phyloP scores from a whole-genome alignment of 2,888 invertebrate genomes.

The Philereme vetulata region DNA sequence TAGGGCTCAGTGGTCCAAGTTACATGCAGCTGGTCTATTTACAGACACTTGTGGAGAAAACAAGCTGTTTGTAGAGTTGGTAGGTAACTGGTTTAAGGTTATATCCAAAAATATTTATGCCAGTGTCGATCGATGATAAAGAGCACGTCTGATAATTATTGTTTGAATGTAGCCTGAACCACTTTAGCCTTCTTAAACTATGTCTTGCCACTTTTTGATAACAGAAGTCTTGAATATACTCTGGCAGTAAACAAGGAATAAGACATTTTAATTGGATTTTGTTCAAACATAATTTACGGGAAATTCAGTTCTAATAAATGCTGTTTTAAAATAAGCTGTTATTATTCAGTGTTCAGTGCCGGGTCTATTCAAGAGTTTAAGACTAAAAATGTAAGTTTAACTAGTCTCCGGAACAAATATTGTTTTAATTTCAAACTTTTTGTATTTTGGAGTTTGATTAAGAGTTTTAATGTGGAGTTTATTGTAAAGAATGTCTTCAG shows the following conservation, averaged over 20 bases:
- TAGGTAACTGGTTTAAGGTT: no score
- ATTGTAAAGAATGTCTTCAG: neutral
- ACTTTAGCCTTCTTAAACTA: conserved; percentile 20
- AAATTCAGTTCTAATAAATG: no score
- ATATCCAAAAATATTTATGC: no score
- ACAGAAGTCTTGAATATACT: conserved; percentile 9
- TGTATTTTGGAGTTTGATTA: neutral
- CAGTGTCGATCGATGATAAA: no score
- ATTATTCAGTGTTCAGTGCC: conserved; percentile 21
- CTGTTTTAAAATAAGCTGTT: neutral
- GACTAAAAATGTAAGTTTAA: conserved; percentile 14
- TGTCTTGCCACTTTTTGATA: conserved; percentile 33
- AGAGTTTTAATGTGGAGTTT: neutral
- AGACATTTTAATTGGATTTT: neutral
- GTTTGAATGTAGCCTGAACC: conserved; percentile 12
- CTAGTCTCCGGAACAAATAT: conserved; percentile 23
- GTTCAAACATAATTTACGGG: no score
- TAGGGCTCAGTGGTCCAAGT: conserved; percentile 12
- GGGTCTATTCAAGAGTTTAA: conserved; percentile 5
- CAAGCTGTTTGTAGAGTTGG: no score
- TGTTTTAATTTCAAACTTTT: neutral
- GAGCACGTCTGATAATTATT: no score
- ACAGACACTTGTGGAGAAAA: no score
- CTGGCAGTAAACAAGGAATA: conserved; percentile 15
- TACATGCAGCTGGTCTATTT: conserved; percentile 3